Evolutionary conservation across 1,140 invertebrate species (phyloP).

Genomic region (Lordiphosa stackelbergi): DNA sequence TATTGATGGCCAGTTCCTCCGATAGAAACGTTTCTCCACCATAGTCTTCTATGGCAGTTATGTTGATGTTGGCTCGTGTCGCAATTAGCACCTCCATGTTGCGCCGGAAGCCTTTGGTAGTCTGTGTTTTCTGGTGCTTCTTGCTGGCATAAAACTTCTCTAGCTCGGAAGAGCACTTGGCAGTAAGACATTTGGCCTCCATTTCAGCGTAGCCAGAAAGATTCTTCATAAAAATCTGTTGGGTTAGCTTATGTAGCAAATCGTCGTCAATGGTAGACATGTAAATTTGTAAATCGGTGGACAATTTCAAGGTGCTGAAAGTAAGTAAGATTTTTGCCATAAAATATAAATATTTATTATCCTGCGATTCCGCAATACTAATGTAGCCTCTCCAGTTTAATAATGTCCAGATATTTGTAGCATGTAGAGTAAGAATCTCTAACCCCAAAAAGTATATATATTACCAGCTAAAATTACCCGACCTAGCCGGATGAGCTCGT

Average conservation of each 20-base stretch:
- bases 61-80: constrained; percentile 93
- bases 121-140: constrained; percentile 95
- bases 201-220: constrained; percentile 84
- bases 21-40: constrained; percentile 98
- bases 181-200: constrained; percentile 87
- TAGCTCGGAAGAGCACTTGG: constrained; percentile 85
- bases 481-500: too few relatives aligned
- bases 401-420: too few relatives aligned
- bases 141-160: constrained; percentile 95
- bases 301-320: constrained; percentile 84
- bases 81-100: constrained; percentile 96
- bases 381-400: too few relatives aligned
- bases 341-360: too few relatives aligned
- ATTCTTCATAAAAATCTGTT: constrained; percentile 90
- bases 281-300: constrained; percentile 84
- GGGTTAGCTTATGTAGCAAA: constrained; percentile 88
- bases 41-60: constrained; percentile 95
- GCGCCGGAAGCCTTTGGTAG: constrained; percentile 92
- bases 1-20: constrained; percentile 95
- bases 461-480: too few relatives aligned
- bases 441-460: too few relatives aligned
- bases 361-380: too few relatives aligned
- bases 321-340: constrained; percentile 2
- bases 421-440: too few relatives aligned
- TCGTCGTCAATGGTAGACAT: constrained; percentile 89